phyloP scores from a whole-genome alignment of 2,888 invertebrate species.

The Dicyrtoma fusca region DNA sequence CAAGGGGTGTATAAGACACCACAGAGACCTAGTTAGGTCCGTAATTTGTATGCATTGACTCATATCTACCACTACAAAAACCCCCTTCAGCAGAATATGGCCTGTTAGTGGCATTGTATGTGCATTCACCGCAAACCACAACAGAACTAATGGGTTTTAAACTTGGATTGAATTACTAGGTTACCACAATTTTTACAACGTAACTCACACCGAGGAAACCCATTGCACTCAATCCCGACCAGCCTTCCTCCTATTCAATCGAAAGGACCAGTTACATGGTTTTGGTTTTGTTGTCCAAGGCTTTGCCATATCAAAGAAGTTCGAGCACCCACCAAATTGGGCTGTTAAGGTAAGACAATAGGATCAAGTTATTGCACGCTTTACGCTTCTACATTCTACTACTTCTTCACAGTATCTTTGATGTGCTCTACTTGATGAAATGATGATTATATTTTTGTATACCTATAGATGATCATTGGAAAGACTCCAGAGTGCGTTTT shows the following conservation, averaged over 20 bases:
- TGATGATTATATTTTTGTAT: no score
- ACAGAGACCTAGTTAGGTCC: no score
- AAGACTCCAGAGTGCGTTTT: constrained; percentile 35
- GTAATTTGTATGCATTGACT: no score
- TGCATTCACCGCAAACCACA: no score
- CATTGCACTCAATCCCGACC: constrained; percentile 44
- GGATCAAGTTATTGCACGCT: not conserved
- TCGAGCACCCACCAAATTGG: constrained; percentile 44
- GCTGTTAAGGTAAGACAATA: not conserved
- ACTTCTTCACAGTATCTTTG: not conserved
- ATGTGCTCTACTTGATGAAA: no score
- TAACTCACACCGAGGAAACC: constrained; percentile 33
- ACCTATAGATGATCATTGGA: constrained; percentile 32
- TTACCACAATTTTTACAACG: constrained; percentile 39
- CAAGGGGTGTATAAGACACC: no score
- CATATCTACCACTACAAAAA: no score
- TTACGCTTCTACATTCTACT: not conserved
- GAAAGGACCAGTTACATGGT: constrained; percentile 36
- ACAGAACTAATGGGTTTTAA: not conserved
- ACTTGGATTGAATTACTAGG: constrained; percentile 5
- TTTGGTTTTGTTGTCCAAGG: constrained; percentile 49
- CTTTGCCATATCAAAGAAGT: constrained; percentile 35
- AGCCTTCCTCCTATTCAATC: constrained; percentile 45
- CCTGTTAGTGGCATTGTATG: no score
- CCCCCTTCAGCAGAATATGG: no score